These are phyloP conservation scores for Rostratula benghalensis DNA, from an alignment of 2,113 vertebrate genomes.

Conservation along the genomic window DNA sequence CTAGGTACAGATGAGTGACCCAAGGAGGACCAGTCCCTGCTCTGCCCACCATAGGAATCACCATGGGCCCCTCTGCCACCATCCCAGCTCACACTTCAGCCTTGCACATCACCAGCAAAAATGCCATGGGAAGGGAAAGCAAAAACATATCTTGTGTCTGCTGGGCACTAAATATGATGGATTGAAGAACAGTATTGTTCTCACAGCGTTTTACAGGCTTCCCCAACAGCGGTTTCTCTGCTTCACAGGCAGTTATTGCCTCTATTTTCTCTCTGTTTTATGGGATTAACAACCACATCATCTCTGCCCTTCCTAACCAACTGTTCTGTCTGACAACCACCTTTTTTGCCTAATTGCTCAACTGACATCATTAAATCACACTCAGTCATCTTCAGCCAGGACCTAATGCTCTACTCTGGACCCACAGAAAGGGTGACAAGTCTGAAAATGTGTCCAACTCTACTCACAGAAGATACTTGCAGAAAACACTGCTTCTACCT, in stretches of 20 bases:
- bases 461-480: fast-evolving
- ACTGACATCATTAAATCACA: neutral
- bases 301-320: neutral
- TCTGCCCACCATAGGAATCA: neutral
- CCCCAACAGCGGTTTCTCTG: neutral
- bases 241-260: neutral
- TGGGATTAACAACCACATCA: neutral
- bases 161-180: neutral
- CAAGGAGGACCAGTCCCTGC: neutral
- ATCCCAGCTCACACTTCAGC: neutral
- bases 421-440: neutral
- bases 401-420: neutral
- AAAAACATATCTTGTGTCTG: neutral
- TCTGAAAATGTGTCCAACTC: fast-evolving
- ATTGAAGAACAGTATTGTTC: neutral
- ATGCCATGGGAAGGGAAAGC: neutral
- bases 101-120: neutral
- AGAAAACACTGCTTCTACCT: neutral
- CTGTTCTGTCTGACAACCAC: neutral
- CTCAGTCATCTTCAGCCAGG: neutral
- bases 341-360: neutral
- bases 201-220: neutral
- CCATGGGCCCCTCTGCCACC: neutral
- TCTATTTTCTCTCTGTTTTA: neutral
- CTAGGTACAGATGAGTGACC: neutral